Evolutionary conservation across 2,113 vertebrate genomes (phyloP), one percentile per base, ranked within the genome.

Genomic region (Turdus rufiventris): DNA sequence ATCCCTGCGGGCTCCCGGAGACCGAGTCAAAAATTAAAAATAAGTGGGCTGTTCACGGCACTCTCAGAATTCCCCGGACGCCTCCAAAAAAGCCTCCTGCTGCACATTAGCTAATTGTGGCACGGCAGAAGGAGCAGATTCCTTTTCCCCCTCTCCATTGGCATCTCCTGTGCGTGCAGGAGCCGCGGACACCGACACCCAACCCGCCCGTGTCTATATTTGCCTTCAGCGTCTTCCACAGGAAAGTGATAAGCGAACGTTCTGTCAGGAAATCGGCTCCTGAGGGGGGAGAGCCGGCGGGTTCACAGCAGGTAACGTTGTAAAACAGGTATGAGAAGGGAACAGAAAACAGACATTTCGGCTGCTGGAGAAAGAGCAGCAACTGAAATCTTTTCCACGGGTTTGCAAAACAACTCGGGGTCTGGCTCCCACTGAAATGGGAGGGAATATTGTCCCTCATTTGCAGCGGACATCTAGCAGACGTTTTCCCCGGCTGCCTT

Each of bases 61-160:
- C 51, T 77, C 23, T 11, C 7, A 60, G 20, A 2, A 48, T 38
- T 84, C 92, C 80, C 84, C 83, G 71, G 94, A 25, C 9, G 18
- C n/a, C 63, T 62, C 21, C 4, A 17, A n/a, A 72, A 67, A 50
- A 58, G 54, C 68, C 80, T 91, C 80, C 73, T 92, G 29, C 95
- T 54, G 78, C n/a, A 42, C 58, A 4, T 77, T 54, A 20, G 89
- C 95, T 43, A 10, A 53, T 45, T 68, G 48, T 43, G 40, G 40
- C 77, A 19, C 1, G 31, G 18, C 66, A 91, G 71, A 42, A 38
- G 74, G 71, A 92, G 70, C 56, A n/a, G 19, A 33, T 31, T 2
- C 54, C 38, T 9, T 66, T 29, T 40, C 25, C 4, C 68, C 12
- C 29, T 10, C 20, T 2, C 19, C 68, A 4, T 1, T 0, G 12